A percentile compares a stretch with the other conserved stretches of the same genome.
Conservation (phyloP, 2,797 vertebrate genomes). For the Podargus strigoides region DNA sequence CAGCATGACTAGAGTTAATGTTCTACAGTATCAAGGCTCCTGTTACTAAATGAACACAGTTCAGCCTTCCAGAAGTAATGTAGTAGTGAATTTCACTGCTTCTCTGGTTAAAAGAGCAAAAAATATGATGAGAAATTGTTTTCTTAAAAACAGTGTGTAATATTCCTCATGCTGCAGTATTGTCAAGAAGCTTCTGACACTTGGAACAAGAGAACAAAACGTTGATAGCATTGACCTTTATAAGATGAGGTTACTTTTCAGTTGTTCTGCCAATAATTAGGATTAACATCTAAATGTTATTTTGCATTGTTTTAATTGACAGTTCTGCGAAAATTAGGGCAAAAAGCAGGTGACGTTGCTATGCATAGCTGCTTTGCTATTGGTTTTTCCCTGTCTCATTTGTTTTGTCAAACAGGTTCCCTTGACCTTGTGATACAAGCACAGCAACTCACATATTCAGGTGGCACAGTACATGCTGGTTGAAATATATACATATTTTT, state of each 20-base stretch:
- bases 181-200: not conserved
- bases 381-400: not conserved
- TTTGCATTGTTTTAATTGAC: constrained; percentile 29
- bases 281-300: constrained; percentile 27
- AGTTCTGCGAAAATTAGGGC: not conserved
- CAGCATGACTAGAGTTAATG: not conserved
- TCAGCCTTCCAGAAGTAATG: not conserved
- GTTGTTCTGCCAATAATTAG: not conserved
- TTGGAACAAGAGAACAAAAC: not conserved
- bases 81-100: not conserved
- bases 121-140: not conserved
- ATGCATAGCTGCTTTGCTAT: constrained; percentile 13
- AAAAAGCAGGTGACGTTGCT: constrained; percentile 12
- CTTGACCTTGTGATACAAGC: not conserved
- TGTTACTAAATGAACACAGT: not conserved
- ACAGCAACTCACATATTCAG: not conserved
- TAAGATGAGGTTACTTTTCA: constrained; percentile 2
- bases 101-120: not conserved
- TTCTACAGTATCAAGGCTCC: not conserved
- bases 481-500: not conserved
- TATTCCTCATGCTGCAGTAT: not conserved
- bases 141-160: not conserved
- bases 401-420: not conserved
- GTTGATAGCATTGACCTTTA: not conserved
- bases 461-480: not conserved